Percentiles rank a stretch among this genome's conserved stretches.
phyloP scores from a whole-genome alignment of 2,888 invertebrate genomes.

The Odontocerum albicorne region DNA sequence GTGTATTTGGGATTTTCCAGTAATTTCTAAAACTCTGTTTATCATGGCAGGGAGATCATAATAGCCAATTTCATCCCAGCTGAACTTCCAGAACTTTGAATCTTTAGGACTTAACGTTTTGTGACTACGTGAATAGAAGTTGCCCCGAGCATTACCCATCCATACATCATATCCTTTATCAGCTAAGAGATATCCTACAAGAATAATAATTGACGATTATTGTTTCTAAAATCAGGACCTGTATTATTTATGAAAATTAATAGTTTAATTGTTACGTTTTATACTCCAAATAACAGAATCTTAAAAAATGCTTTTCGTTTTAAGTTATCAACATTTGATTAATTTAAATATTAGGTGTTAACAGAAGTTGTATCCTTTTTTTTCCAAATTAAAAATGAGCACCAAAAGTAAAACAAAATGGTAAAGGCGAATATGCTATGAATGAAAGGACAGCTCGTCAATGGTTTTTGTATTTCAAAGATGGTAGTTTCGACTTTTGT shows the following conservation, averaged over 20 bases:
- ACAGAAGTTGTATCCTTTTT: no score
- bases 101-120: constrained; percentile 41
- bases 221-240: not conserved
- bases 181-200: constrained; percentile 43
- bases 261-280: not conserved
- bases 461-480: no score
- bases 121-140: constrained; percentile 56
- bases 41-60: constrained; percentile 77
- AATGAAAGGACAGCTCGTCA: no score
- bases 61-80: constrained; percentile 76
- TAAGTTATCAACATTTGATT: no score
- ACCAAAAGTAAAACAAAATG: no score
- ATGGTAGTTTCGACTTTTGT: no score
- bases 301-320: no score
- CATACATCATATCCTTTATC: constrained; percentile 66
- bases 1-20: constrained; percentile 59
- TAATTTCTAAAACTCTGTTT: constrained; percentile 61
- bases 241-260: not conserved
- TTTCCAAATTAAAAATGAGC: no score
- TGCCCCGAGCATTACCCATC: constrained; percentile 71
- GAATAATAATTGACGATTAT: not conserved
- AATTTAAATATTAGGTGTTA: no score
- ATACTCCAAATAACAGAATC: not conserved
- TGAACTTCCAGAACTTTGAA: constrained; percentile 52
- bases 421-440: no score